These are phyloP conservation scores for Actinia equina DNA, from an alignment of 64 coral and sea anemone species.

Conservation along the genomic window DNA sequence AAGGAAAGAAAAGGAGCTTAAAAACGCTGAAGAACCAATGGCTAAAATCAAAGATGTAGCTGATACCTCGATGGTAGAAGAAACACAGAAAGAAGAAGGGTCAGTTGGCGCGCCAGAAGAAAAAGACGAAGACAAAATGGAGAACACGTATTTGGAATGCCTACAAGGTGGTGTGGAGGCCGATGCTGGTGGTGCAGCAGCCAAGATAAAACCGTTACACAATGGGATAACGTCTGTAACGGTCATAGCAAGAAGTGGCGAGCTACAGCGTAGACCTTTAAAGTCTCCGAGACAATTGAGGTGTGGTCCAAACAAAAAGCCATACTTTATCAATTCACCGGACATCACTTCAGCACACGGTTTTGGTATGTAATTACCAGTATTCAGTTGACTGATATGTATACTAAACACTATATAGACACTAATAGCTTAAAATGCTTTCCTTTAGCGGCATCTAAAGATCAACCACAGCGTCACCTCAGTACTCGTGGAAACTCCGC, in stretches of 20 bases:
- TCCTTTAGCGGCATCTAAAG: not conserved
- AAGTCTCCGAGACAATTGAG: constrained; percentile 2
- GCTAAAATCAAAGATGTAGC: not conserved
- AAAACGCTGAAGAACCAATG: not conserved
- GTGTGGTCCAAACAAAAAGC: not conserved
- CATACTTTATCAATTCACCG: not conserved
- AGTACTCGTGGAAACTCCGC: not conserved
- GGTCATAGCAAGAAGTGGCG: not conserved
- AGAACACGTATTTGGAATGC: not conserved
- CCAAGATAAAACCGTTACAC: not conserved
- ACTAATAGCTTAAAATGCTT: not conserved
- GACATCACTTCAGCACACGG: not conserved
- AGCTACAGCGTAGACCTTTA: not conserved
- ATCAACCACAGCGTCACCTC: not conserved
- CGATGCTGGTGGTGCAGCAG: not conserved
- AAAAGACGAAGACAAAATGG: constrained; percentile 3
- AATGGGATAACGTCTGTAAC: not conserved
- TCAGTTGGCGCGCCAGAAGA: not conserved
- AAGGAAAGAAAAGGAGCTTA: not conserved
- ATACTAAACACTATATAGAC: no score
- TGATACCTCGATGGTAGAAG: not conserved
- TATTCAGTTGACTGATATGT: no score
- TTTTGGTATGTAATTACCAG: not conserved
- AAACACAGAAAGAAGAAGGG: not conserved
- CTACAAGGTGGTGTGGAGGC: not conserved